These are phyloP conservation scores for Phortica variegata DNA, from an alignment of 1,140 invertebrate species.

Conservation along the genomic window DNA sequence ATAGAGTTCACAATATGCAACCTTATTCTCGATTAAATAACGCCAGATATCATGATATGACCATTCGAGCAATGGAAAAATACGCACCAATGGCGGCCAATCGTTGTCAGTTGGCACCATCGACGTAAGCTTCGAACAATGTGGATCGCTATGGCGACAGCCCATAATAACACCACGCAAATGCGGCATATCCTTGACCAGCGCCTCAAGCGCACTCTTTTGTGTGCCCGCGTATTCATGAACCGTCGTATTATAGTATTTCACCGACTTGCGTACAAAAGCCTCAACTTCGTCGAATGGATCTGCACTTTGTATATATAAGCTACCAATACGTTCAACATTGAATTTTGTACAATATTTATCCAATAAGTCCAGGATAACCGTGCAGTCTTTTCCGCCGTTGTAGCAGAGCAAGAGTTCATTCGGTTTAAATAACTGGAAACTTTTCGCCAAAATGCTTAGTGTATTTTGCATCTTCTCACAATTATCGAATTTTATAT, in stretches of 20 bases:
- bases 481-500: too few species aligned
- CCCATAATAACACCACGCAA: constrained; percentile 87
- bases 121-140: constrained; percentile 27
- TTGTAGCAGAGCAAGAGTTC: constrained; percentile 90
- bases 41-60: constrained; percentile 85
- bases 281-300: constrained; percentile 84
- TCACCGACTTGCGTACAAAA: constrained; percentile 72
- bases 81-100: constrained; percentile 85
- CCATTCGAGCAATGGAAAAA: constrained; percentile 89
- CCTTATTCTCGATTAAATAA: constrained; percentile 71
- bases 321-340: constrained; percentile 30
- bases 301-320: constrained; percentile 72
- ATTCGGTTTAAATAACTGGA: constrained; percentile 64
- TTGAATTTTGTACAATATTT: not conserved
- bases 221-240: constrained; percentile 68
- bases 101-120: constrained; percentile 73
- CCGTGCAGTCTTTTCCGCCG: constrained; percentile 96
- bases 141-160: constrained; percentile 79
- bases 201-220: constrained; percentile 65
- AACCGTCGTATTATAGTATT: constrained; percentile 74
- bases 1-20: constrained; percentile 89
- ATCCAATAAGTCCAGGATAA: constrained; percentile 73
- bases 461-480: too few species aligned
- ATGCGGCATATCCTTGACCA: constrained; percentile 65
- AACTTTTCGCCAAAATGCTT: too few species aligned